A percentile compares a stretch with the other conserved stretches of the same genome.
Conservation (phyloP, 2,888 invertebrate genomes). For the Diaperis boleti region DNA sequence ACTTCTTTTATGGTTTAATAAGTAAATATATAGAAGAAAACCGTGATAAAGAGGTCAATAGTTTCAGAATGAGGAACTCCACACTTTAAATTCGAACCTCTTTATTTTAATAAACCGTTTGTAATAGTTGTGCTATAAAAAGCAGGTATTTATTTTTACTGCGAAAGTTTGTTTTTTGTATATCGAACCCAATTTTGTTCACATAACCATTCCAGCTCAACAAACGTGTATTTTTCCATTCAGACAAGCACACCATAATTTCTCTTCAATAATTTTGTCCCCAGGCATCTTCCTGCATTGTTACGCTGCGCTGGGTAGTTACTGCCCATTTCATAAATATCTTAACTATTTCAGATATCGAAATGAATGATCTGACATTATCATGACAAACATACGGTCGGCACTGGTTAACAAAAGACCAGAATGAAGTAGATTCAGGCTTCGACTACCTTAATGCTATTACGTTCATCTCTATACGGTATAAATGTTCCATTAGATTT, state of each 20-base stretch:
- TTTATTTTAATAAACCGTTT: too few relatives aligned
- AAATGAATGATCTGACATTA: conserved; percentile 48
- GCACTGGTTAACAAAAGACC: conserved; percentile 47
- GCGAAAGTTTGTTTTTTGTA: too few relatives aligned
- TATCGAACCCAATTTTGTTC: too few relatives aligned
- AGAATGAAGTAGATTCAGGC: conserved; percentile 43
- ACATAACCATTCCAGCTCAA: neutral
- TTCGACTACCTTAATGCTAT: conserved; percentile 45
- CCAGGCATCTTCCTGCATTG: conserved; percentile 25
- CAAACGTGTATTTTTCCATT: neutral
- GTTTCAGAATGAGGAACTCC: too few relatives aligned
- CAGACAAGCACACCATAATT: neutral
- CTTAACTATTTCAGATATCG: conserved; percentile 45
- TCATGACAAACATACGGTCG: conserved; percentile 47
- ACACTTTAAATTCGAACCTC: too few relatives aligned
- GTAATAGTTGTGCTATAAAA: too few relatives aligned
- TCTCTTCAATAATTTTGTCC: conserved; percentile 9
- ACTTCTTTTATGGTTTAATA: too few relatives aligned
- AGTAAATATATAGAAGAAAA: too few relatives aligned
- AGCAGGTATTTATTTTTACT: too few relatives aligned
- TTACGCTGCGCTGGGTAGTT: conserved; percentile 5
- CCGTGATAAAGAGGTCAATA: too few relatives aligned
- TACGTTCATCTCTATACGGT: conserved; percentile 48
- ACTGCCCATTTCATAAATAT: conserved; percentile 41
- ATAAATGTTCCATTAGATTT: conserved; percentile 51